Conservation (phyloP, 37 sponge, comb jelly and placozoan species). For the Chondrilla cf. caribensis region DNA sequence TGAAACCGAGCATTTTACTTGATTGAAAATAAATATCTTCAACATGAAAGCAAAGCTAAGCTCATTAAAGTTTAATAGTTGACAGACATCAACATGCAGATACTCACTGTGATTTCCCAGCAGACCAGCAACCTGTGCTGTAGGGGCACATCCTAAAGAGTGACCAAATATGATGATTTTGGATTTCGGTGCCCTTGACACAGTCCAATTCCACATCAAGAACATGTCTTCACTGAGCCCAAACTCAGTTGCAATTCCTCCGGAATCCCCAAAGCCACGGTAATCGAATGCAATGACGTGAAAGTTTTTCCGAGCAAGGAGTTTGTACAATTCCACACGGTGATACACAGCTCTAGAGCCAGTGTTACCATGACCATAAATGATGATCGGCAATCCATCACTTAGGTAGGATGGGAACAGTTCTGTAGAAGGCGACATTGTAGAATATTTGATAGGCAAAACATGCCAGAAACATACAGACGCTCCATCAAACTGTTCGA, state of each 20-base stretch:
- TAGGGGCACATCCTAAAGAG: conserved; percentile 80
- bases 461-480: conserved; percentile 63
- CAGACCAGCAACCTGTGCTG: conserved; percentile 51
- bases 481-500: conserved; percentile 27
- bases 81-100: no score
- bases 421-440: not conserved
- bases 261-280: conserved; percentile 81
- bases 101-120: not conserved
- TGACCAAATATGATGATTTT: conserved; percentile 85
- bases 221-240: conserved; percentile 72
- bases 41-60: no score
- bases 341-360: conserved; percentile 63
- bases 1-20: no score
- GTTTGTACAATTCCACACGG: conserved; percentile 72
- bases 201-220: conserved; percentile 70
- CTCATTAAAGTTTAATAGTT: no score
- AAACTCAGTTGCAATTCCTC: conserved; percentile 67
- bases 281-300: conserved; percentile 89
- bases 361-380: conserved; percentile 78
- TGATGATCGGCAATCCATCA: conserved; percentile 62
- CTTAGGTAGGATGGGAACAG: conserved; percentile 27
- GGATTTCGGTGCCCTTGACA: conserved; percentile 36
- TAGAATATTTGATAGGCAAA: conserved; percentile 28
- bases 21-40: no score
- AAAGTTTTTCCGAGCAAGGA: conserved; percentile 45